Base-by-base conservation (phyloP, 2,113 vertebrate genomes). In the Dicentrarchus labrax region DNA sequence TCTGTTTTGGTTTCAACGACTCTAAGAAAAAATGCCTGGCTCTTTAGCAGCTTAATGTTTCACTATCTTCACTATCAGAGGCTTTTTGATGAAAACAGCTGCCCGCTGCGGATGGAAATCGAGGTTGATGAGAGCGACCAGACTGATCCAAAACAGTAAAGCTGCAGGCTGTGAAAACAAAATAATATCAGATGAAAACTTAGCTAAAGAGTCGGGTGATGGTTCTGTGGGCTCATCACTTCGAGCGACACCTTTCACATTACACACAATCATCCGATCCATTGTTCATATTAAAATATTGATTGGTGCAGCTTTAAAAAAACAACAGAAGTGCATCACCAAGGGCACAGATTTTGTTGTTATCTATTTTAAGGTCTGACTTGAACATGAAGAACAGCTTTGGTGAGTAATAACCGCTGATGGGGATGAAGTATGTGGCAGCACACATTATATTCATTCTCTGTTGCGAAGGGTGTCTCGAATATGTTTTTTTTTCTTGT, bases 381-480 rank as follows among this genome's bases (percentile, higher is more conserved):
- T 73, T 51, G 24, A 85, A 71, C 67, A 78, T 72, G 41, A 82
- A 8, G 41, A 82, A 6, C 43, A 74, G 22, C 47, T 54, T 38
- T 36, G 39, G 43, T 78, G 65, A 47, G 80, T 41, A 60, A 51
- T 75, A 61, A 78, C 41, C 10, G 30, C 17, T 59, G 70, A 89
- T 38, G 54, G 57, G 24, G 38, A 48, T 22, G 38, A 21, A 51
- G 45, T 45, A 57, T 47, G 60, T 15, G 54, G 82, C 67, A 38
- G 53, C 72, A 72, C 47, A 12, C 79, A n/a, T 80, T 62, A 76
- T 47, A 86, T 84, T 86, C 69, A 80, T 76, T 70, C 54, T 72
- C 38, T 53, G 68, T 10, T 41, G 79, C 6, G 8, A 70, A 80
- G 64, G 76, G 54, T 70, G 64, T 72, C 78, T 75, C 47, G 50